Base-by-base conservation (phyloP, 2,888 invertebrate species). In the Gastracanthus pulcherrimus region DNA sequence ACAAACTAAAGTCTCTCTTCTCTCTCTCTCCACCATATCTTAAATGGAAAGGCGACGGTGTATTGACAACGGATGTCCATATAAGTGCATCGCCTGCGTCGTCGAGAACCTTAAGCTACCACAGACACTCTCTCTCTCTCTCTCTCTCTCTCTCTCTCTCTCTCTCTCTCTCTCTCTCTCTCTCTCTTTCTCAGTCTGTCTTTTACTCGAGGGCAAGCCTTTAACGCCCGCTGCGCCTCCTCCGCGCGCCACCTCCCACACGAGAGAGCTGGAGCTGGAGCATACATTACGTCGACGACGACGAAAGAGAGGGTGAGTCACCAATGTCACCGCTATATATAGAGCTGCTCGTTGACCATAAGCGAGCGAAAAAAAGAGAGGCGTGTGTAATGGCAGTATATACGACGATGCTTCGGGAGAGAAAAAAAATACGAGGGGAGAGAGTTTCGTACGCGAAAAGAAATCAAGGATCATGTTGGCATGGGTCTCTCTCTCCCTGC, bases 241-340 rank as follows among this genome's bases (percentile, higher is more conserved):
- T 76, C 81, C 64, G 75, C 84, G 82, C 84, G 76, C 86, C 34
- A 34, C 84, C 72, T 87, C 85, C 84, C 86, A 84, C 81, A 76
- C 82, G 77, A 78, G 81, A 23, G 45, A 85, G 77, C 48, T 19
- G 41, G 51, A 34, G 62, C 62, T 31, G 31, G 48, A 41, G 34
- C 55, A n/a, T 55, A 72, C 38, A 60, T 36, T 66, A 71, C 58
- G 41, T 67, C 29, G 70, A 2, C 13, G 41, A 84, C 81, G 84
- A 83, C 84, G 81, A 78, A 75, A 84, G 84, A 86, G 41, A 64
- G 85, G 82, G 86, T 91, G 91, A 91, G 87, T 90, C 91, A 91
- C 86, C 89, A 88, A 89, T 90, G 89, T 89, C 88, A 89, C 83
- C 85, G 86, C 90, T 90, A 91, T 91, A 90, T 90, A 90, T 91